phyloP scores from a whole-genome alignment of 2,888 invertebrate genomes.

The Balanococcus diminutus region DNA sequence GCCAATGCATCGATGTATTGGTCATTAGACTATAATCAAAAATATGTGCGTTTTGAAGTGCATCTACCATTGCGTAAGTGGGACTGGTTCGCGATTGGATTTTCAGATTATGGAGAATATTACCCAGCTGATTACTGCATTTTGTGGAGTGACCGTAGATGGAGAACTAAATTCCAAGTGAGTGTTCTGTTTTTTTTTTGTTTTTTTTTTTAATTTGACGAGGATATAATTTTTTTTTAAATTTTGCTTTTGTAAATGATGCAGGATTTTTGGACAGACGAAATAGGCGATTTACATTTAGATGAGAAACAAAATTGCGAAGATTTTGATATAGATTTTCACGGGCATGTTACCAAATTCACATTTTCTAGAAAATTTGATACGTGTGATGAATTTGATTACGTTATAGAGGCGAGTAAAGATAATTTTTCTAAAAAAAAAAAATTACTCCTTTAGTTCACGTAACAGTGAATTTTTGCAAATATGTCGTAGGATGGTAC shows the following conservation, averaged over 20 bases:
- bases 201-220: conserved; percentile 31
- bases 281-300: conserved; percentile 69
- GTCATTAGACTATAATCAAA: conserved; percentile 63
- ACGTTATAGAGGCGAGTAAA: conserved; percentile 72
- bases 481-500: conserved; percentile 76
- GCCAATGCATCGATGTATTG: conserved; percentile 63
- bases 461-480: no score
- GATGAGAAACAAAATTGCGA: conserved; percentile 79
- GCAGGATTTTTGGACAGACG: conserved; percentile 76
- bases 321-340: conserved; percentile 64
- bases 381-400: conserved; percentile 80
- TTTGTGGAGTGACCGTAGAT: conserved; percentile 75
- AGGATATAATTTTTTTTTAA: no score
- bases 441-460: not conserved
- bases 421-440: not conserved
- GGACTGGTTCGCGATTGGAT: conserved; percentile 83
- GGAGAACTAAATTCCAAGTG: conserved; percentile 67
- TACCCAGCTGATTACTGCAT: conserved; percentile 81
- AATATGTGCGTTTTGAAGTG: conserved; percentile 64
- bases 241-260: conserved; percentile 56
- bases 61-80: conserved; percentile 59
- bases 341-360: conserved; percentile 71
- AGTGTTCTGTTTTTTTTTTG: no score
- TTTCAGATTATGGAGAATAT: conserved; percentile 79
- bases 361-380: conserved; percentile 81